Evolutionary conservation across 2,113 vertebrate genomes (phyloP), one percentile per base, ranked within the genome.

Genomic region (Etia nguti): DNA sequence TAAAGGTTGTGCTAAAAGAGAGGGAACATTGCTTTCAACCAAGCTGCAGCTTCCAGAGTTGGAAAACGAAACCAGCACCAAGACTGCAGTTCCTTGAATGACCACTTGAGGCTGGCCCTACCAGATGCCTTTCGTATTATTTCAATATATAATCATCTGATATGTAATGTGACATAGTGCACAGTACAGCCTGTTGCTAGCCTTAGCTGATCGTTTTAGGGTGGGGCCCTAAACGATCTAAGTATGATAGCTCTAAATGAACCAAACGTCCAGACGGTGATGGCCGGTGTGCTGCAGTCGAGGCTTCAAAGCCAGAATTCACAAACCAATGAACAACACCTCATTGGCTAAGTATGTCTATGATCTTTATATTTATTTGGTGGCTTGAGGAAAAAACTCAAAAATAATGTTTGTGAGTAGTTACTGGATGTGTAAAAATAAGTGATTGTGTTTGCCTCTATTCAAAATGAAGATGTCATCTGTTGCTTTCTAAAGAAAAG

Each of bases 191-290:
- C 10, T 4, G 41, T 73, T 46, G 22, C 15, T 29, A 26, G 5
- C 41, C 22, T 73, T 73, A 48, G 68, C 22, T 0, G 0, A 73
- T 48, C 4, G 0, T 18, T 18, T 73, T 73, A 73, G 41, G 38
- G 22, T 1, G 34, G 34, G 13, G 34, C 41, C 24, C 15, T 18
- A 18, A 16, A 46, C 6, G 0, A 24, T 46, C 68, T 73, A 46
- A 73, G 29, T 73, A 75, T 31, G 41, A 43, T 12, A 75, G 6
- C 24, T 50, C 43, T 48, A 50, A 50, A 75, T 20, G 16, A 31
- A 46, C 16, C 24, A 3, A 18, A 75, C 22, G 5, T 10, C 24
- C 41, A 50, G 43, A 50, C 4, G 10, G 0, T 75, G 43, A 46
- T 7, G 1, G 16, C 0, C 41, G 48, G 13, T 26, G 22, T 73